phyloP scores from a whole-genome alignment of 2,113 vertebrate genomes.

The Sphaerodactylus townsendi region DNA sequence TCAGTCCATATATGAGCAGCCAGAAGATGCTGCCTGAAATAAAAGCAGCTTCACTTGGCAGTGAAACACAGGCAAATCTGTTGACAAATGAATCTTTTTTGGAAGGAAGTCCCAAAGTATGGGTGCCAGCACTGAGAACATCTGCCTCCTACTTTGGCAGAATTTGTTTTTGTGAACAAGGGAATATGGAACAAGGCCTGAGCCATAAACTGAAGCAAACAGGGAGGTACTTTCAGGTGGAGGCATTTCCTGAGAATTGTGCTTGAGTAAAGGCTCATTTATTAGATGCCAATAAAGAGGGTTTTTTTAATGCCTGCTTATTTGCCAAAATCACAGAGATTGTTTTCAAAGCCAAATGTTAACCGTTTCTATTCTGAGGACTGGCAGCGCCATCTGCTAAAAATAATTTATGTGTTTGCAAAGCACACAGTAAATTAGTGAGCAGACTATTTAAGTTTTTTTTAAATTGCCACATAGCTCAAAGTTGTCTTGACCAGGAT shows the following conservation, averaged over 20 bases:
- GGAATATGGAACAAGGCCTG: not conserved
- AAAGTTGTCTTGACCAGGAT: not conserved
- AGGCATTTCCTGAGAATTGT: not conserved
- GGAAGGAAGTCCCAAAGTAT: no score
- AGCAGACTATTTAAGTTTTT: not conserved
- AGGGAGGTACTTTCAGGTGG: not conserved
- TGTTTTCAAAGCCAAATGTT: not conserved
- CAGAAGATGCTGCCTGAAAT: no score
- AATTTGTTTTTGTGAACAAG: not conserved
- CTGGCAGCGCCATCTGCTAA: not conserved
- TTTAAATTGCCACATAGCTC: not conserved
- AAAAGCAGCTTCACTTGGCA: no score
- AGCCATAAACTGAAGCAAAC: not conserved
- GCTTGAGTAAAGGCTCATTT: not conserved
- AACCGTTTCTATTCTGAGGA: not conserved
- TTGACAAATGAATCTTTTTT: no score
- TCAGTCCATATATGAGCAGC: no score
- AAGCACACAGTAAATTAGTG: not conserved
- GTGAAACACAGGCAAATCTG: no score
- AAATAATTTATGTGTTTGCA: not conserved
- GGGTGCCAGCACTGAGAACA: not conserved
- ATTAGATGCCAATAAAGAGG: not conserved
- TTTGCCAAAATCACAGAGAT: not conserved
- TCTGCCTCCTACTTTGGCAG: not conserved
- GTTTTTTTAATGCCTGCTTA: not conserved